Evolutionary conservation across 2,113 vertebrate species (phyloP).

Genomic region (Oryzias javanicus): DNA sequence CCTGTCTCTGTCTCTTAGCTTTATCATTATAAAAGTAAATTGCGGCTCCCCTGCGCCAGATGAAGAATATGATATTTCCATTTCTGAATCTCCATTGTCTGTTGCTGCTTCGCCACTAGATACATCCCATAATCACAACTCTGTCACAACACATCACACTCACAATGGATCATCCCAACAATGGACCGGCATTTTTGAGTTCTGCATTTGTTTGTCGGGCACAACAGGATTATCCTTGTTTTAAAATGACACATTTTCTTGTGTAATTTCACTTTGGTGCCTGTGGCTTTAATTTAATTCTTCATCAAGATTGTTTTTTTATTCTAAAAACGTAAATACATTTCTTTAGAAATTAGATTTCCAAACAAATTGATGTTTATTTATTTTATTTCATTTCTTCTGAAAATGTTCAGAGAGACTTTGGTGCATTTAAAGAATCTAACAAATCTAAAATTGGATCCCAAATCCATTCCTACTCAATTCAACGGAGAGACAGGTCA

Average conservation of each 20-base stretch:
- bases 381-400: too few species aligned
- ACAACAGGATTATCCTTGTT: not conserved
- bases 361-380: too few species aligned
- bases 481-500: too few species aligned
- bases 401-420: too few species aligned
- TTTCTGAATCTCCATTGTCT: slow-evolving; percentile 44
- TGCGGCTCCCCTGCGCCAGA: slow-evolving; percentile 51
- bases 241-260: not conserved
- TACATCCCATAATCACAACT: slow-evolving; percentile 59
- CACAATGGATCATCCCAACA: slow-evolving; percentile 52
- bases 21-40: slow-evolving; percentile 71
- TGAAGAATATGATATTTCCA: slow-evolving; percentile 71
- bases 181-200: not conserved
- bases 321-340: too few species aligned
- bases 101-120: slow-evolving; percentile 23
- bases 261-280: not conserved
- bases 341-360: too few species aligned
- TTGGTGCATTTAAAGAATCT: too few species aligned
- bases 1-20: slow-evolving; percentile 66
- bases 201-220: slow-evolving; percentile 4
- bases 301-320: not conserved
- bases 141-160: slow-evolving; percentile 61
- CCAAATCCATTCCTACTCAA: too few species aligned
- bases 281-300: not conserved
- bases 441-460: too few species aligned